A percentile compares a stretch with the other conserved stretches of the same genome.
phyloP scores from a whole-genome alignment of 2,888 invertebrate species.

The Cenopis cana region DNA sequence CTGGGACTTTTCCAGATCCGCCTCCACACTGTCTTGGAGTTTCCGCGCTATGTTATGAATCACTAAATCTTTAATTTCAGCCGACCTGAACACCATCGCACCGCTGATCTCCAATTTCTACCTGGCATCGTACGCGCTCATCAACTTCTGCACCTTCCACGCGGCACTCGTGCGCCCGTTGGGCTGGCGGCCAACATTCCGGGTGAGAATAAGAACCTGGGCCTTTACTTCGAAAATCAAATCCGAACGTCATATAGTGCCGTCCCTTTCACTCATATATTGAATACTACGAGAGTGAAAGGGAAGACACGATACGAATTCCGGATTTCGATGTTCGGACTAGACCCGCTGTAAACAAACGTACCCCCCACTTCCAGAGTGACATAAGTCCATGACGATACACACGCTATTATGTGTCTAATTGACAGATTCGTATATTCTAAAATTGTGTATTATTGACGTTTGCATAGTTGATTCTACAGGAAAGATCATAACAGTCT shows the following conservation, averaged over 20 bases:
- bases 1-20: no score
- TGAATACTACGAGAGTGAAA: no score
- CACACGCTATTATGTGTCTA: background rate
- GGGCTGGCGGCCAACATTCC: constrained; percentile 96
- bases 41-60: background rate
- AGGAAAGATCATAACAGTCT: background rate
- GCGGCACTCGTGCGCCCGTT: constrained; percentile 94
- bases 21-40: no score
- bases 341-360: constrained; percentile 28
- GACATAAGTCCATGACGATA: background rate
- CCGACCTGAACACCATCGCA: constrained; percentile 94
- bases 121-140: constrained; percentile 96
- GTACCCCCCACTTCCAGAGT: background rate
- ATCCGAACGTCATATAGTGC: no score
- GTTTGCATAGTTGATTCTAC: background rate
- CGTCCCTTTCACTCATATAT: no score
- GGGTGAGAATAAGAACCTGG: constrained; percentile 88
- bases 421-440: background rate
- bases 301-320: no score
- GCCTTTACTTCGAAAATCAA: no score
- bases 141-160: constrained; percentile 98
- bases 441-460: background rate
- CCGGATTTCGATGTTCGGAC: no score
- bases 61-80: constrained; percentile 76
- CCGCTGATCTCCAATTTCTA: constrained; percentile 98